phyloP scores from a whole-genome alignment of 2,888 invertebrate species.

The Drosophila paramelanica region DNA sequence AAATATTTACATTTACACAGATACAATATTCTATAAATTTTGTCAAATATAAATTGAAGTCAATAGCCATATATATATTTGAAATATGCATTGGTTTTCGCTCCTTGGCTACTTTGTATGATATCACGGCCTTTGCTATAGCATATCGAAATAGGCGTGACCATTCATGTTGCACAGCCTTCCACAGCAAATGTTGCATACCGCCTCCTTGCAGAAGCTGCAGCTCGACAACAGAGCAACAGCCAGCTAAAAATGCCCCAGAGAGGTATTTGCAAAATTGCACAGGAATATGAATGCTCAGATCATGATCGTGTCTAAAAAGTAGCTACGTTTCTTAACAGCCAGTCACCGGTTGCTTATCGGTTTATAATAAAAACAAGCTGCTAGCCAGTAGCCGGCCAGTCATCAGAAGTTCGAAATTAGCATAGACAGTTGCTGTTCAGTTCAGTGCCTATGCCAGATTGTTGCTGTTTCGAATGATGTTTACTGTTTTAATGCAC shows the following conservation, averaged over 20 bases:
- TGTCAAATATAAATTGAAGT: too few species aligned
- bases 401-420: constrained; percentile 67
- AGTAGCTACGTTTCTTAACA: constrained; percentile 54
- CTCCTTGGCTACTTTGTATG: constrained; percentile 17
- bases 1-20: too few species aligned
- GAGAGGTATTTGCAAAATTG: constrained; percentile 71
- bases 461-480: constrained; percentile 10
- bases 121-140: constrained; percentile 47
- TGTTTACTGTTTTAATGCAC: constrained; percentile 43
- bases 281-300: constrained; percentile 27
- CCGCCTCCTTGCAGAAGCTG: constrained; percentile 38
- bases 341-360: constrained; percentile 30
- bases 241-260: constrained; percentile 67
- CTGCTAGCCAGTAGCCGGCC: constrained; percentile 67
- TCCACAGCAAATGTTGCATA: constrained; percentile 43
- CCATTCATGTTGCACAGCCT: constrained; percentile 31
- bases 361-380: constrained; percentile 37
- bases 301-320: constrained; percentile 71
- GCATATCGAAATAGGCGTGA: constrained; percentile 45
- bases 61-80: neutral
- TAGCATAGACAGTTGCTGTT: constrained; percentile 64
- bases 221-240: constrained; percentile 49
- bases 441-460: constrained; percentile 31
- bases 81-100: neutral
- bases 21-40: too few species aligned